These are phyloP conservation scores for Furnarius figulus DNA, from an alignment of 2,113 vertebrate genomes.

Conservation along the genomic window DNA sequence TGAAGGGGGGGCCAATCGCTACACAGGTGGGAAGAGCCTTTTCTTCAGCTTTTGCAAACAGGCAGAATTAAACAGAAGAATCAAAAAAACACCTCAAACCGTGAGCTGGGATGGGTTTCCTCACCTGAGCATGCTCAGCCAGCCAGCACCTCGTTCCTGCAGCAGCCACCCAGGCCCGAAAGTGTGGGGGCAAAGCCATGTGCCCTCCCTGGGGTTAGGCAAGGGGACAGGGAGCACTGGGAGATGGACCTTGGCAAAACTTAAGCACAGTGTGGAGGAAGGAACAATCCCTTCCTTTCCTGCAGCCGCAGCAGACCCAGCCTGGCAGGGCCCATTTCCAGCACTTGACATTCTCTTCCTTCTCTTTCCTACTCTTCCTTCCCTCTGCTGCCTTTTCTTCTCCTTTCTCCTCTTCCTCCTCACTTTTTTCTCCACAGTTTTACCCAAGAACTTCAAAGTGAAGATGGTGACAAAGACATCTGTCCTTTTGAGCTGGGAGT, in stretches of 20 bases:
- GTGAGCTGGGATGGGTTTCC: slow-evolving; percentile 32
- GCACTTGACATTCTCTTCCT: background rate
- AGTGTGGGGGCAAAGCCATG: slow-evolving; percentile 8
- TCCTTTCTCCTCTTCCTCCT: slow-evolving; percentile 43
- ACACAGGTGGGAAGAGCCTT: slow-evolving; percentile 72
- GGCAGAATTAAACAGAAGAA: background rate
- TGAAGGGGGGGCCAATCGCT: slow-evolving; percentile 50
- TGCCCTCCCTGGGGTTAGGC: background rate
- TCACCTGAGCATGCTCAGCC: slow-evolving; percentile 60
- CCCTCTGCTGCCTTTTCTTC: slow-evolving; percentile 48
- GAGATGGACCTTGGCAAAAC: slow-evolving; percentile 21
- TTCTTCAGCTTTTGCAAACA: slow-evolving; percentile 65
- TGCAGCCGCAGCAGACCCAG: background rate
- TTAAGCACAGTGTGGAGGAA: slow-evolving; percentile 44
- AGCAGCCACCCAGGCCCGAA: slow-evolving; percentile 55
- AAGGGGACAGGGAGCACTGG: background rate
- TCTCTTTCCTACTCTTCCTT: slow-evolving; percentile 41
- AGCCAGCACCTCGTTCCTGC: slow-evolving; percentile 53
- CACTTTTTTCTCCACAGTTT: slow-evolving; percentile 80
- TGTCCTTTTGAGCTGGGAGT: slow-evolving; percentile 93
- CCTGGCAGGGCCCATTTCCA: background rate
- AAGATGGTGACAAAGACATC: slow-evolving; percentile 96
- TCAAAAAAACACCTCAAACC: background rate
- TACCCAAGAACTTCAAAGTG: slow-evolving; percentile 97
- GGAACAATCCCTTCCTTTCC: background rate